Evolutionary conservation across 2,888 invertebrate species (phyloP).

Genomic region (Cheilosia urbana): DNA sequence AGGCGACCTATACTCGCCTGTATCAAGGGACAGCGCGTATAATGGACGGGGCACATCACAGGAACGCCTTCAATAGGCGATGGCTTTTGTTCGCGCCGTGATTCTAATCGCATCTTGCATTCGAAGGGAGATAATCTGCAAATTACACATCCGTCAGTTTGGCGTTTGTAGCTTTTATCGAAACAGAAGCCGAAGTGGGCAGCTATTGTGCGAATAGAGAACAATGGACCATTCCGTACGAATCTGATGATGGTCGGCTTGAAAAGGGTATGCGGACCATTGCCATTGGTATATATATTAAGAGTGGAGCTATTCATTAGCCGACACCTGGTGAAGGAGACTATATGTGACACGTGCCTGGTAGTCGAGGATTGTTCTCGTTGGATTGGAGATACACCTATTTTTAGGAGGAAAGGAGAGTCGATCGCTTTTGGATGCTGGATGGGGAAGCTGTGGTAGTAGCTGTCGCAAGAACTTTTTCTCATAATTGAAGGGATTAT

Average conservation of each 20-base stretch:
- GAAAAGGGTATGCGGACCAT: background rate
- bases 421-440: too few species aligned
- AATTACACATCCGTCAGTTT: conserved; percentile 67
- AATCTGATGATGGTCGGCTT: conserved; percentile 5
- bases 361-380: too few species aligned
- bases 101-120: conserved; percentile 61
- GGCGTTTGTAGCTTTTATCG: conserved; percentile 51
- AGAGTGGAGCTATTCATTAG: background rate
- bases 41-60: conserved; percentile 50
- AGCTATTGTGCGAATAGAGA: conserved; percentile 18
- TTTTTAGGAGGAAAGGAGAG: too few species aligned
- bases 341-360: too few species aligned
- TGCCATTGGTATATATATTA: background rate
- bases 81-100: conserved; percentile 55
- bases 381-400: too few species aligned
- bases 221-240: conserved; percentile 9
- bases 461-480: too few species aligned
- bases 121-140: conserved; percentile 61
- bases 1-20: conserved; percentile 15
- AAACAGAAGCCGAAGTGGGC: conserved; percentile 52
- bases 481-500: too few species aligned
- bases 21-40: conserved; percentile 27
- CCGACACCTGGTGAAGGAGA: too few species aligned
- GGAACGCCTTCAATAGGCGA: conserved; percentile 48
- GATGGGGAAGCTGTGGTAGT: too few species aligned